phyloP scores from a whole-genome alignment of 2,797 vertebrate genomes.

The Distichodus sexfasciatus region DNA sequence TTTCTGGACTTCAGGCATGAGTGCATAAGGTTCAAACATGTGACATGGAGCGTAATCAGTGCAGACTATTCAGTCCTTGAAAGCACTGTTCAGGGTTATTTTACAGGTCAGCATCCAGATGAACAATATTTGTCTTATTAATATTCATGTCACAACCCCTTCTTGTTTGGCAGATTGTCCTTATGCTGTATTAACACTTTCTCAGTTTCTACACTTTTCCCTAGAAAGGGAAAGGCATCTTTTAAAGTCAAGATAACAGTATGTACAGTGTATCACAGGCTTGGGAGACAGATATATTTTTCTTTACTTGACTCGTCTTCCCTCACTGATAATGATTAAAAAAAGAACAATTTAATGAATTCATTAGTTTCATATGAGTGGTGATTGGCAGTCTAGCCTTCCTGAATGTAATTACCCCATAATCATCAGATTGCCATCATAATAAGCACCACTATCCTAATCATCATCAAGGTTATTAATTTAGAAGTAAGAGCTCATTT shows the following conservation, averaged over 20 bases:
- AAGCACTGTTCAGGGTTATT: slow-evolving; percentile 15
- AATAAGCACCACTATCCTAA: slow-evolving; percentile 45
- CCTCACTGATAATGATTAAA: slow-evolving; percentile 1
- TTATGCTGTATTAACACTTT: neutral
- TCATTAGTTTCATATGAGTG: slow-evolving; percentile 39
- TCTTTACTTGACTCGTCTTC: slow-evolving; percentile 9
- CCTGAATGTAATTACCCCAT: slow-evolving; percentile 44
- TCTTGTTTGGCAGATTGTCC: slow-evolving; percentile 4
- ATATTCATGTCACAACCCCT: slow-evolving; percentile 2
- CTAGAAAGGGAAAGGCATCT: no score
- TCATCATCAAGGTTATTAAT: slow-evolving; percentile 45
- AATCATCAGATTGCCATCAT: slow-evolving; percentile 48
- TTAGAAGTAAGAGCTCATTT: slow-evolving; percentile 40
- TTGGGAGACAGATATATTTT: slow-evolving; percentile 8
- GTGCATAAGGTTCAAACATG: neutral
- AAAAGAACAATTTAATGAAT: slow-evolving; percentile 32
- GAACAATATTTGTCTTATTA: slow-evolving; percentile 1
- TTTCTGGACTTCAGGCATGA: neutral
- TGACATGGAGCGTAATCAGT: slow-evolving; percentile 10
- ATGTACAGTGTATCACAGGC: neutral
- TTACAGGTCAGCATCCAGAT: neutral
- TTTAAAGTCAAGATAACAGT: neutral
- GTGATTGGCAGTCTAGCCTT: slow-evolving; percentile 40
- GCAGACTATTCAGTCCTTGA: neutral
- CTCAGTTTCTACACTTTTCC: neutral